Base-by-base conservation (phyloP, 2,797 vertebrate species). In the Epinephelus malabaricus region DNA sequence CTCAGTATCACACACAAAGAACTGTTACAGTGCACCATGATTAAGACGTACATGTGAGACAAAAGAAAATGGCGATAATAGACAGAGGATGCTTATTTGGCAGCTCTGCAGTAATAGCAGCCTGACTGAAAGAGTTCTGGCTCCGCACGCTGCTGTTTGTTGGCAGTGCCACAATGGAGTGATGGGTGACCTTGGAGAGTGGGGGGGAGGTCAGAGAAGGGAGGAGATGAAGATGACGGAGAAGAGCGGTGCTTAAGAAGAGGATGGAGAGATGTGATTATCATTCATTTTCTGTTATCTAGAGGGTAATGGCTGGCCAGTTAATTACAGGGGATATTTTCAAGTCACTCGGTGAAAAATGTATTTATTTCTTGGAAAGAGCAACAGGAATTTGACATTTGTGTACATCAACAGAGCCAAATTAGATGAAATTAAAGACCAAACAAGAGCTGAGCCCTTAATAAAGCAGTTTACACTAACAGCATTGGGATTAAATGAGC, bases 161-260 rank as follows among this genome's bases (percentile, higher is more conserved):
- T 92, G 89, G 91, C 92, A 87, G 21, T 76, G 88, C 84, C 86
- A 85, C 91, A 70, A 62, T 17, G 45, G 76, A 81, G 72, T 74
- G 84, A 86, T 61, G 83, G 62, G 71, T 90, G 93, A 95, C 95
- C 95, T 96, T 96, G 94, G 89, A 82, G 69, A 79, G 82, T 11
- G 40, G 40, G 59, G 60, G 64, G 74, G 69, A 86, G 88, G 90
- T 89, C 77, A 84, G 38, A 58, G 56, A 84, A 58, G 67, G 79
- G 73, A 81, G 78, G 72, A 76, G 67, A 71, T 43, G 82, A 65
- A 80, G 87, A 86, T 56, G 79, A 79, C 74, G 67, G 73, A 69
- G 30, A 43, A 51, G 70, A 62, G n/a, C 21, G 21, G 65, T 64
- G 65, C 76, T 55, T 58, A 56, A 68, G 73, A 70, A 54, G 70